Conservation (phyloP, 2,113 vertebrate species). For the Planiliza haematocheilus region DNA sequence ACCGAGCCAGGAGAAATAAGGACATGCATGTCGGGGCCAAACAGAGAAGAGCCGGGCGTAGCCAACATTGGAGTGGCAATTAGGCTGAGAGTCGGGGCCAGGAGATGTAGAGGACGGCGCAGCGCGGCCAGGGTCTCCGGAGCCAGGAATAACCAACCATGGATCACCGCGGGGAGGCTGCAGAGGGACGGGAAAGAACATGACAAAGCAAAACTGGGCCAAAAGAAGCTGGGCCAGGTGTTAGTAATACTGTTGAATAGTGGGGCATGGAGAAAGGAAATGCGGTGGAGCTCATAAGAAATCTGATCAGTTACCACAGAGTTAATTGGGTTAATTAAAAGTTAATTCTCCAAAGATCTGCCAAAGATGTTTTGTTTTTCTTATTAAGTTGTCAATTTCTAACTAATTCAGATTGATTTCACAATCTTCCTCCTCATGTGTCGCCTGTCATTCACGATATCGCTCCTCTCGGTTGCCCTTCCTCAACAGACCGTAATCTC, state of each 20-base stretch:
- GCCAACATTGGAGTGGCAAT: conserved; percentile 5
- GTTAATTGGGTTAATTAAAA: neutral
- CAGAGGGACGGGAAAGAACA: neutral
- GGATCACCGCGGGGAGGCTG: neutral
- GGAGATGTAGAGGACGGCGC: conserved; percentile 5
- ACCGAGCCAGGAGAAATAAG: neutral
- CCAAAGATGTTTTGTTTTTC: neutral
- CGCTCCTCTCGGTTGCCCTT: neutral
- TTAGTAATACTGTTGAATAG: neutral
- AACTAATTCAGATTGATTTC: too few relatives aligned
- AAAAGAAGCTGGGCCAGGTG: accelerated
- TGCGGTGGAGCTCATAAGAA: too few relatives aligned
- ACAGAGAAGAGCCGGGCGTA: neutral
- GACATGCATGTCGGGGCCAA: too few relatives aligned
- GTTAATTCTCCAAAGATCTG: neutral
- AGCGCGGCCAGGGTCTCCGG: neutral
- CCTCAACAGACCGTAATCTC: neutral
- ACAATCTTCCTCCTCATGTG: neutral
- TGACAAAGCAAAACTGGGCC: neutral
- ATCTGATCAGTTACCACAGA: too few relatives aligned
- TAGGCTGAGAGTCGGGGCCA: neutral
- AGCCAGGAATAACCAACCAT: conserved; percentile 13
- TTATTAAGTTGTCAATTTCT: too few relatives aligned
- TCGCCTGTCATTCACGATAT: neutral
- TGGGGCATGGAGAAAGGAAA: neutral